A percentile compares a stretch with the other conserved stretches of the same genome.
Conservation (phyloP, 2,113 vertebrate species). For the Bombycilla garrulus region DNA sequence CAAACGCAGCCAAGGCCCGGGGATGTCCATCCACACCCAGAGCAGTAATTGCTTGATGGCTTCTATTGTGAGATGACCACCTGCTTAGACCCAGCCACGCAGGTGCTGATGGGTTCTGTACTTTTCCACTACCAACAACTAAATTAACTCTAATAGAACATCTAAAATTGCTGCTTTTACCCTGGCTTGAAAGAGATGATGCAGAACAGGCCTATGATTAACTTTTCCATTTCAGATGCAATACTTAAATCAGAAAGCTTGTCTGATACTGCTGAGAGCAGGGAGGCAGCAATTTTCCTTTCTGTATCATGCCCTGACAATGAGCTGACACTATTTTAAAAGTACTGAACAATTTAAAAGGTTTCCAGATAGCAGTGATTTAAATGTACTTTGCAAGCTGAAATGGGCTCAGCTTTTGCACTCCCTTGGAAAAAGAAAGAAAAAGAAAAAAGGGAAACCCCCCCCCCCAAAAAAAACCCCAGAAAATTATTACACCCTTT, state of each 20-base stretch:
- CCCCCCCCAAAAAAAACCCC: too few relatives aligned
- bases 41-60: neutral
- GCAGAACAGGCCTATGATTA: neutral
- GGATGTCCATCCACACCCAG: fast-evolving
- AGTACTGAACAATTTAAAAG: neutral
- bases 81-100: too few relatives aligned
- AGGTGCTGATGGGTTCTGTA: neutral
- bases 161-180: neutral
- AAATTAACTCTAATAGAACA: neutral
- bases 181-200: neutral
- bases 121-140: neutral
- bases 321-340: neutral
- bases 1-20: too few relatives aligned
- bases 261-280: neutral
- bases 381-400: neutral
- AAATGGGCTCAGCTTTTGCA: neutral
- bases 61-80: neutral
- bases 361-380: neutral
- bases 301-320: neutral
- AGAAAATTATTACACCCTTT: neutral
- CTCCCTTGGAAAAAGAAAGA: neutral
- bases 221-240: neutral
- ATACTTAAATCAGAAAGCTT: neutral
- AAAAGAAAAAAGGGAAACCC: neutral
- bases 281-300: conserved; percentile 4